Conservation (phyloP, 2,888 invertebrate species). For the Timema podura region DNA sequence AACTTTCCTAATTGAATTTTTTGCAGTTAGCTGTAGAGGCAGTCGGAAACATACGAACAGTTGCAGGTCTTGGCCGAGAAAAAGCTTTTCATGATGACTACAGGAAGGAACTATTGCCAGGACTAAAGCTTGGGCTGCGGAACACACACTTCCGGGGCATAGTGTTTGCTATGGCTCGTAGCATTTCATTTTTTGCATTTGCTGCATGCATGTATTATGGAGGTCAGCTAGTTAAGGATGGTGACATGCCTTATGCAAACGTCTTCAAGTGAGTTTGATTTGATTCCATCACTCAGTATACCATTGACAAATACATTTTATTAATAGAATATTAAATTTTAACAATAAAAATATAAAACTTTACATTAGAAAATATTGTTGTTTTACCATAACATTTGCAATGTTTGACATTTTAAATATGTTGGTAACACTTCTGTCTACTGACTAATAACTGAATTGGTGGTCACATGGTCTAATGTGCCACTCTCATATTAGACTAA, state of each 20-base stretch:
- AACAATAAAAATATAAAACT: no score
- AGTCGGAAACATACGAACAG: slow-evolving; percentile 66
- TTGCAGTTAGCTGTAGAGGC: slow-evolving; percentile 64
- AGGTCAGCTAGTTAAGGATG: slow-evolving; percentile 60
- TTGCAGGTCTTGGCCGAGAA: slow-evolving; percentile 63
- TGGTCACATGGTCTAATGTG: no score
- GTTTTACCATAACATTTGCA: no score
- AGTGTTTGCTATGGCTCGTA: slow-evolving; percentile 69
- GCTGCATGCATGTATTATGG: slow-evolving; percentile 69
- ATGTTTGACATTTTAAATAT: no score
- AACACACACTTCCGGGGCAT: slow-evolving; percentile 61
- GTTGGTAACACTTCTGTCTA: no score
- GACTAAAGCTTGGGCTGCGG: slow-evolving; percentile 48
- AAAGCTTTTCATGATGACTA: slow-evolving; percentile 57
- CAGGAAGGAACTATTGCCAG: slow-evolving; percentile 50
- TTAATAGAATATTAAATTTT: no score
- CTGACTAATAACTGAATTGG: no score
- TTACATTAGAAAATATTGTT: no score
- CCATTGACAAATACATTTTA: no score
- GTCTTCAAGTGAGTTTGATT: slow-evolving; percentile 59
- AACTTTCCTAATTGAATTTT: no score
- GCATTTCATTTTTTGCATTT: slow-evolving; percentile 67
- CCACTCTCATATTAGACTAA: no score
- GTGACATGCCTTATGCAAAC: slow-evolving; percentile 58
- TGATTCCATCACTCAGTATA: no score